These are phyloP conservation scores for Perca schrenkii DNA, from an alignment of 2,113 vertebrate genomes.

Conservation along the genomic window DNA sequence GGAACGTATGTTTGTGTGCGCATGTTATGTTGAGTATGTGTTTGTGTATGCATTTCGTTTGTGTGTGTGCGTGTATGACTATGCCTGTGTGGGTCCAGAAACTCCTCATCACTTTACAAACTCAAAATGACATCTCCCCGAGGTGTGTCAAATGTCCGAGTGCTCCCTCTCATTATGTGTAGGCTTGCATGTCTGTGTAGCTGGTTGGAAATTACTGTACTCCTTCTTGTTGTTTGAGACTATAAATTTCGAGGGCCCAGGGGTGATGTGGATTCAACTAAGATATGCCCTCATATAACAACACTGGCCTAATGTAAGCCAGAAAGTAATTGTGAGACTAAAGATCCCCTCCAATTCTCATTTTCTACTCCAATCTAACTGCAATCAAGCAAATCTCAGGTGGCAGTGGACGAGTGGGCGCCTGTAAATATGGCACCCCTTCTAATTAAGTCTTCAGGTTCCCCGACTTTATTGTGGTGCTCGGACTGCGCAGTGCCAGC, in stretches of 20 bases:
- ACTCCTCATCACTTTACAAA: slow-evolving; percentile 15
- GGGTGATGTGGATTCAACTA: slow-evolving; percentile 27
- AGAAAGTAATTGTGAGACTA: slow-evolving; percentile 63
- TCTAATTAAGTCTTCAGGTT: slow-evolving; percentile 84
- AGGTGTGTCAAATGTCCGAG: slow-evolving; percentile 5
- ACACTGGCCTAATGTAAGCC: slow-evolving; percentile 71
- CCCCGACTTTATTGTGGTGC: slow-evolving; percentile 77
- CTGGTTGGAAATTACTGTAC: slow-evolving; percentile 1
- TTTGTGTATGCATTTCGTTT: neutral
- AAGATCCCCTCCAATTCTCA: slow-evolving; percentile 64
- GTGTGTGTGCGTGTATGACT: neutral
- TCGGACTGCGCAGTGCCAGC: slow-evolving; percentile 68
- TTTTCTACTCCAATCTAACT: slow-evolving; percentile 72
- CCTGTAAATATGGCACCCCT: slow-evolving; percentile 76
- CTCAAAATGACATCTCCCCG: slow-evolving; percentile 14
- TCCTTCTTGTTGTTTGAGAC: slow-evolving; percentile 9
- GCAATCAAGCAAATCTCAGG: slow-evolving; percentile 80
- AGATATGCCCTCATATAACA: slow-evolving; percentile 63
- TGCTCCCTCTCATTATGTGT: slow-evolving; percentile 8
- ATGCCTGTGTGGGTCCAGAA: neutral
- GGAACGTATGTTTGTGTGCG: neutral
- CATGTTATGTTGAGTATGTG: neutral
- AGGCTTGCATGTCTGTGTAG: neutral
- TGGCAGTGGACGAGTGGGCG: slow-evolving; percentile 64
- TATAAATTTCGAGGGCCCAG: slow-evolving; percentile 30